Evolutionary conservation across 2,888 invertebrate species (phyloP).

Genomic region (Acrobasis consociella): DNA sequence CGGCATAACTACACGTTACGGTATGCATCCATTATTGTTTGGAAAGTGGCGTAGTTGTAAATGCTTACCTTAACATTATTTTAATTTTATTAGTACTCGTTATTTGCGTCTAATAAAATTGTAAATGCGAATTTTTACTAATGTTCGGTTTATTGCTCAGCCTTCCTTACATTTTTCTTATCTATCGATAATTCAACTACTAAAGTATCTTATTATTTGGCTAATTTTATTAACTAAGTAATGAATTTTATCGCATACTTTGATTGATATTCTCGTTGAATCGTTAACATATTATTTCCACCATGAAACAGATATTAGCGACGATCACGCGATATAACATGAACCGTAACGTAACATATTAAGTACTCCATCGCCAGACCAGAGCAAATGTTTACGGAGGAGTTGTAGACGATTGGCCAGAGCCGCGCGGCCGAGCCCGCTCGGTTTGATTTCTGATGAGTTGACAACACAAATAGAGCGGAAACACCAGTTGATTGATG

Average conservation of each 20-base stretch:
- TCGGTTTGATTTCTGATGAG: conserved; percentile 23
- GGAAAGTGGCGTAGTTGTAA: conserved; percentile 35
- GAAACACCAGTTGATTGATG: conserved; percentile 23
- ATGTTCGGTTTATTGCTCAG: conserved; percentile 1
- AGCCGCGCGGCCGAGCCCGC: conserved; percentile 26
- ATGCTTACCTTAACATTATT: conserved; percentile 32
- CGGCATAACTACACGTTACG: conserved; percentile 30
- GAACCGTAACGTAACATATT: conserved; percentile 61
- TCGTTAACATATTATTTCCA: conserved; percentile 24
- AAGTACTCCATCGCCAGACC: conserved; percentile 61
- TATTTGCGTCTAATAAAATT: conserved; percentile 20
- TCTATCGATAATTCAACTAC: neutral
- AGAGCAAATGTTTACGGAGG: conserved; percentile 61
- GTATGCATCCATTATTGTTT: conserved; percentile 41
- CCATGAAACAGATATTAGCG: conserved; percentile 54
- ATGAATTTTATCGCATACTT: too few species aligned
- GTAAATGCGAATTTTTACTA: conserved; percentile 9
- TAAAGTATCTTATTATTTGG: neutral
- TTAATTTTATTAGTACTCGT: conserved; percentile 34
- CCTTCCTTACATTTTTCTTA: neutral
- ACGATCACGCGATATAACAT: conserved; percentile 57
- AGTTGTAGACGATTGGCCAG: conserved; percentile 44
- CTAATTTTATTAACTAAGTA: too few species aligned
- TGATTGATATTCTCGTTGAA: too few species aligned
- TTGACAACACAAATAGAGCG: conserved; percentile 24